Evolutionary conservation across 35 echinoderm and acorn worm genomes (phyloP), one percentile per base, ranked within the genome.

Genomic region (Ptychodera flava): DNA sequence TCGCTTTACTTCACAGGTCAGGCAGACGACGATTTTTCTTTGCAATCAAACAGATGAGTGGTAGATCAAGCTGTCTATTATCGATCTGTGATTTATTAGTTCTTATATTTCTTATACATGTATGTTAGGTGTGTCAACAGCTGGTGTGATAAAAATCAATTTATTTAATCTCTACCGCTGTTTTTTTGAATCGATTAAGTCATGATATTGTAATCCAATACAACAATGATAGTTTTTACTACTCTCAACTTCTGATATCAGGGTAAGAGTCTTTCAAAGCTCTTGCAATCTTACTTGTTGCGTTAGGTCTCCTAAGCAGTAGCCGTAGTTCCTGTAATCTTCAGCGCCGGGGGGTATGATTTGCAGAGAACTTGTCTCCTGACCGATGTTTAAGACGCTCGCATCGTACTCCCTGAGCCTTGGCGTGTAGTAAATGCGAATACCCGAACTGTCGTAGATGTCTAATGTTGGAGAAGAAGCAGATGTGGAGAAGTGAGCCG

Each of bases 361-460:
- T 36, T 30, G 37, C 33, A 83, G 37, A 2, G 16, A 0, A 28
- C 0, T 28, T 35, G 1, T 28, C 1, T 29, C 33, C 10, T 36
- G 28, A 37, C 82, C 35, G 2, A 36, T 83, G 33, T 27, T 36
- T 36, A 83, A 16, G 2, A 36, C 37, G 37, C 82, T 36, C 0
- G 33, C 30, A 36, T 83, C 82, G 37, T 83, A 83, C 28, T 83
- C 0, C 1, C 82, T 33, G 30, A 83, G 82, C 0, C 1, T 37
- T 37, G 34, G 35, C 0, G 82, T 83, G n/a, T 83, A 83, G 35
- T 83, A 36, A 34, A 83, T 83, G 6, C 82, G 82, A 14, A 83
- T 36, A 1, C 82, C 82, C 0, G 82, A 83, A 36, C 35, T 83
- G 35, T 83, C 82, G 15, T 28, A 34, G 35, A 81, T 81, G 35